Evolutionary conservation across 2,888 invertebrate species (phyloP), one percentile per base, ranked within the genome.

Genomic region (Lamellibrachia columna): DNA sequence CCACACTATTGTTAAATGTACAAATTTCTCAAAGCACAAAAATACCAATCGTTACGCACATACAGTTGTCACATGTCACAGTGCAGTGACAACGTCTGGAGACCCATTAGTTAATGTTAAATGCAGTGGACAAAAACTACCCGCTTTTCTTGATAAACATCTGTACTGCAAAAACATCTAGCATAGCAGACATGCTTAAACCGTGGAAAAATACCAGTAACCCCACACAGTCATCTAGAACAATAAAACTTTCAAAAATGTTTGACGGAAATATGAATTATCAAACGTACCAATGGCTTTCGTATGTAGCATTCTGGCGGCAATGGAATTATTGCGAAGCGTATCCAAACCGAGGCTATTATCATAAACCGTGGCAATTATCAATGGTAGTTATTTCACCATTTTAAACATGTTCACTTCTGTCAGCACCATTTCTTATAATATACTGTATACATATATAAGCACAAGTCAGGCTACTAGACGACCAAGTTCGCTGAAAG

Each of bases 11-110:
- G 75, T 75, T 75, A 75, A 75, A 75, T 75, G 75, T 75, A 75
- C 75, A 75, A 75, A 75, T 75, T 75, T 75, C 75, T 75, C 75
- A 75, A 75, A 75, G 75, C 75, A 75, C 75, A 75, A 75, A 75
- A 75, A 75, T 75, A 75, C 75, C 75, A 75, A 75, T 75, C 15
- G 15, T 75, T n/a, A 75, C 1, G 75, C 22, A 6, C n/a, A 75
- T 22, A 75, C 75, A 75, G 22, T 2, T 22, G 75, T 22, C n/a
- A 22, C 75, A n/a, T 22, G 22, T 15, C 75, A 75, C 75, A 6
- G 22, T 15, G n/a, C 75, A 22, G 15, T 6, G 75, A 11, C 75
- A 75, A 15, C 22, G 22, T 4, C 75, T 75, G 75, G 75, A 22
- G 22, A 75, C 75, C 75, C 75, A n/a, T 75, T 75, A 75, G 75